phyloP scores from a whole-genome alignment of 1,140 invertebrate species.

The Goniozus legneri region DNA sequence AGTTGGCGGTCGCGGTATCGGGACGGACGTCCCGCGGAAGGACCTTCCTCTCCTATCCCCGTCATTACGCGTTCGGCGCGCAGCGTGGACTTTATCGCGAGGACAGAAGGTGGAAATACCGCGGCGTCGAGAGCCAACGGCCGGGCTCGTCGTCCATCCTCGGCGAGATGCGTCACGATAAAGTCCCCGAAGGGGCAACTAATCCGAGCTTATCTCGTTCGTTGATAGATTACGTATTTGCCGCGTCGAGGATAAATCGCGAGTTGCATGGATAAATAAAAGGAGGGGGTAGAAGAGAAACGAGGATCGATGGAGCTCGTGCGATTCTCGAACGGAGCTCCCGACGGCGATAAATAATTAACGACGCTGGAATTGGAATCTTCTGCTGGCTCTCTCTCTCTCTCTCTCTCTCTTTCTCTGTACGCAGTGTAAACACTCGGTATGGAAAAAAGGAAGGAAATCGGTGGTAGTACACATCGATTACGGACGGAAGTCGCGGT shows the following conservation, averaged over 20 bases:
- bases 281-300: too few relatives aligned
- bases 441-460: too few relatives aligned
- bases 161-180: slow-evolving; percentile 19
- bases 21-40: too few relatives aligned
- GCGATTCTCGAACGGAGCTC: too few relatives aligned
- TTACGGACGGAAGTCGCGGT: too few relatives aligned
- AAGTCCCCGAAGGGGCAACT: slow-evolving; percentile 20
- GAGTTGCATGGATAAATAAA: neutral
- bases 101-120: neutral
- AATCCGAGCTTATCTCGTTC: slow-evolving; percentile 21
- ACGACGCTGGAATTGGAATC: slow-evolving; percentile 10
- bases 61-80: too few relatives aligned
- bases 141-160: slow-evolving; percentile 19
- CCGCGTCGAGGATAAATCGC: slow-evolving; percentile 23
- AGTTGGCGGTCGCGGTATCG: too few relatives aligned
- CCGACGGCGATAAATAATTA: slow-evolving; percentile 18
- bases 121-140: slow-evolving; percentile 10
- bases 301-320: too few relatives aligned
- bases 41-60: too few relatives aligned
- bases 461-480: too few relatives aligned
- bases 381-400: slow-evolving; percentile 10
- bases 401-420: neutral
- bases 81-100: neutral
- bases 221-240: slow-evolving; percentile 30
- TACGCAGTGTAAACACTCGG: too few relatives aligned